These are phyloP conservation scores for Notodonta dromedarius DNA, from an alignment of 2,888 invertebrate genomes.

Conservation along the genomic window DNA sequence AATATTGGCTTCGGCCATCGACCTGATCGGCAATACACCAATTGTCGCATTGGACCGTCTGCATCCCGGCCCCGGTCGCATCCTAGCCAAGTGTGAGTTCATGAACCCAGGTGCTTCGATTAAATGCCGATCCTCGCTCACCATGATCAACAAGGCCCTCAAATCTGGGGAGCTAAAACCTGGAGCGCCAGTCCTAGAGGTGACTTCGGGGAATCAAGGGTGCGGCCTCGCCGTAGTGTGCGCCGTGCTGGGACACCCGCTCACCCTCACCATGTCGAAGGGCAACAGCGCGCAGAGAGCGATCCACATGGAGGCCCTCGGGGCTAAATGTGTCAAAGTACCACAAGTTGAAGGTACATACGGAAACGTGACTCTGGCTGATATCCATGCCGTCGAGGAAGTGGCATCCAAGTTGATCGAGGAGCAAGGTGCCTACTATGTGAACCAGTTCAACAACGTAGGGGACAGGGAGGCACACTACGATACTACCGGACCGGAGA, in stretches of 20 bases:
- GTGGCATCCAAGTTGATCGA: slow-evolving; percentile 60
- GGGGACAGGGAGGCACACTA: slow-evolving; percentile 69
- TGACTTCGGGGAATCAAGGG: slow-evolving; percentile 78
- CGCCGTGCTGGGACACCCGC: slow-evolving; percentile 70
- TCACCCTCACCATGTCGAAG: slow-evolving; percentile 73
- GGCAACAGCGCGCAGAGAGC: slow-evolving; percentile 76
- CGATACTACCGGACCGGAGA: slow-evolving; percentile 72
- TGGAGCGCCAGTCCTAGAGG: slow-evolving; percentile 66
- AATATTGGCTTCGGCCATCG: slow-evolving; percentile 72
- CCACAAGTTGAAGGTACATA: slow-evolving; percentile 77
- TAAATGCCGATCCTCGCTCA: slow-evolving; percentile 72
- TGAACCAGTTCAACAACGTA: slow-evolving; percentile 71
- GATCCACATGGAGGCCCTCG: slow-evolving; percentile 77
- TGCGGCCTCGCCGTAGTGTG: slow-evolving; percentile 77
- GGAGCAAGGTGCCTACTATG: slow-evolving; percentile 67
- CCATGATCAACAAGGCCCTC: slow-evolving; percentile 66
- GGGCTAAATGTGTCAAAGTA: slow-evolving; percentile 69
- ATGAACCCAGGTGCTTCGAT: slow-evolving; percentile 79
- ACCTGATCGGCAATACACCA: slow-evolving; percentile 76
- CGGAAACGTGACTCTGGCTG: slow-evolving; percentile 71
- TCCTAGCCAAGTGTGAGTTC: slow-evolving; percentile 77
- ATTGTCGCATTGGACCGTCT: slow-evolving; percentile 73
- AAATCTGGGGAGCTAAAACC: slow-evolving; percentile 63
- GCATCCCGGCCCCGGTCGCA: slow-evolving; percentile 70
- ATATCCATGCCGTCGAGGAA: slow-evolving; percentile 68